Conservation (phyloP, 2,888 invertebrate genomes). For the Dicyrtomina minuta region DNA sequence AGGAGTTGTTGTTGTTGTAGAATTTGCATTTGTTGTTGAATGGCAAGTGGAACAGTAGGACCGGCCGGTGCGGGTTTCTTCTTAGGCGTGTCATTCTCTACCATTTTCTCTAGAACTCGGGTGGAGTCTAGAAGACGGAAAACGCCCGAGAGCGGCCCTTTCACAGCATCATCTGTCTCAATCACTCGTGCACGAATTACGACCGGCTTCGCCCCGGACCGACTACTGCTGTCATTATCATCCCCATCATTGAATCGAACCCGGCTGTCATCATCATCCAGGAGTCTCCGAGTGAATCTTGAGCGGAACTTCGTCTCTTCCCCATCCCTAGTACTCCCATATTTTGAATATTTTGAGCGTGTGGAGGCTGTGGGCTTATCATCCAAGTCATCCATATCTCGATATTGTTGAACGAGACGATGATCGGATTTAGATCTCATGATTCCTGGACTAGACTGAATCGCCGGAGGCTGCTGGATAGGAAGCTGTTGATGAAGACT, state of each 20-base stretch:
- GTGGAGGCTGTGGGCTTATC: conserved; percentile 22
- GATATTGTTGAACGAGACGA: conserved; percentile 81
- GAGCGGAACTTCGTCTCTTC: conserved; percentile 66
- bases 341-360: conserved; percentile 44
- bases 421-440: conserved; percentile 94
- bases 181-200: conserved; percentile 70
- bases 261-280: conserved; percentile 62
- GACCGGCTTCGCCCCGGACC: conserved; percentile 57
- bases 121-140: conserved; percentile 78
- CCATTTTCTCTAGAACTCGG: conserved; percentile 79
- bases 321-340: conserved; percentile 52
- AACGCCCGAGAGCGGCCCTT: conserved; percentile 80
- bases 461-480: conserved; percentile 63
- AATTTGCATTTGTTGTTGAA: conserved; percentile 59
- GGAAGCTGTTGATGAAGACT: conserved; percentile 1
- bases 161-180: conserved; percentile 85
- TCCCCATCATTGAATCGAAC: conserved; percentile 66
- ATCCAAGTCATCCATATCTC: conserved; percentile 55
- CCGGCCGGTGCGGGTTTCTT: conserved; percentile 60
- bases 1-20: conserved; percentile 59
- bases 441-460: conserved; percentile 67
- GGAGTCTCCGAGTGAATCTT: conserved; percentile 65
- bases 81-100: conserved; percentile 72
- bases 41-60: conserved; percentile 19
- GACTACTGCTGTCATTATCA: conserved; percentile 54